Base-by-base conservation (phyloP, 1,140 invertebrate genomes). In the Papilio xuthus region DNA sequence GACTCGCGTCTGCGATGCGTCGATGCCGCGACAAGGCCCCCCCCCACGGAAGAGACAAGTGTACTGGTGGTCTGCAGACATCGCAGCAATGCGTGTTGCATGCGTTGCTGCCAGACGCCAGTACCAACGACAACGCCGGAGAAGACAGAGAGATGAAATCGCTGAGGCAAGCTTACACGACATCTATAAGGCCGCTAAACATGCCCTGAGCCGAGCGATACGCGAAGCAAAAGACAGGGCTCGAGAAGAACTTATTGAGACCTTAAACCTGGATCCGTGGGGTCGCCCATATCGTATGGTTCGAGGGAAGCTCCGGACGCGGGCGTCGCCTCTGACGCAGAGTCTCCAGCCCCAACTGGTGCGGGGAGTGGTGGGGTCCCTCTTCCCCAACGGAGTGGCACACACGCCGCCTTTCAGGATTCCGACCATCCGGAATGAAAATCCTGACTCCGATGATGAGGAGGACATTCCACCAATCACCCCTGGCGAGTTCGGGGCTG, bases 41-140 rank as follows among this genome's bases (percentile, higher is more conserved):
- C 15, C 13, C 18, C 63, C 60, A 4, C 3, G 7, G 2, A 79
- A 32, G 37, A 37, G 47, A 2, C 77, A 77, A 13, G 80, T 79
- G 9, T 79, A 79, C 15, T 81, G 80, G 80, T 81, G 80, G 80
- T 73, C 73, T 1, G 15, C 72, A 1, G 77, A 81, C 20, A 67
- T 81, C 8, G 73, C 80, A 8, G 37, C 10, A 7, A 37, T 81
- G 10, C 80, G 80, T 8, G 12, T 2, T 10, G 42, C 42, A 2
- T 44, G 42, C 42, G 42, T 44, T 12, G 12, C 42, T 44, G 42
- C 73, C 1, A 26, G 72, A 15, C 80, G 73, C 18, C 47, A 32
- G 10, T 72, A 79, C 42, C 32, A 32, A 15, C 67, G 80, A 37
- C 23, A 42, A 53, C 53, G 77, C 7, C 37, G 80, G 13, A 37